These are phyloP conservation scores for Lucifuga dentata DNA, from an alignment of 2,113 vertebrate species.

Conservation along the genomic window DNA sequence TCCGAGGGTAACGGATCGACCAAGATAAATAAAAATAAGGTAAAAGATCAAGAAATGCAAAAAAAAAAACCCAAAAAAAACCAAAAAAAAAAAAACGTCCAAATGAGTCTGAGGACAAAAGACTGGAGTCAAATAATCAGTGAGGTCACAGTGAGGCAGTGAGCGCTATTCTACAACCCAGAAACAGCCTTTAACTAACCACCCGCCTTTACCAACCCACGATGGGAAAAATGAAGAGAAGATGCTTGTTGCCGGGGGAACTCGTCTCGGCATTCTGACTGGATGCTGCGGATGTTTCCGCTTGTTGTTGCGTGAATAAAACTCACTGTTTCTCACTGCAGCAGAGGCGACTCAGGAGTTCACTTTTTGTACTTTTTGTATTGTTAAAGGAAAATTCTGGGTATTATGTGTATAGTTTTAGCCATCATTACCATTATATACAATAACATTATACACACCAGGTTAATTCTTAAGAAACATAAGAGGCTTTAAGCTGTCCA, in stretches of 20 bases:
- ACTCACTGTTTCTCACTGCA: constrained; percentile 75
- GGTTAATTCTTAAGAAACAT: constrained; percentile 46
- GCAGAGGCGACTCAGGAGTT: constrained; percentile 75
- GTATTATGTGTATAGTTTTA: constrained; percentile 31
- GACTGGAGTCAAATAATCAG: constrained; percentile 63
- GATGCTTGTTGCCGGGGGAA: constrained; percentile 34
- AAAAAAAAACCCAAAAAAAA: constrained; percentile 40
- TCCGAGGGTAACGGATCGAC: constrained; percentile 62
- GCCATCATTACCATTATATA: constrained; percentile 24
- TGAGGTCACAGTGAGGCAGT: constrained; percentile 82
- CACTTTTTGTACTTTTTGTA: constrained; percentile 74
- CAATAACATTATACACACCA: constrained; percentile 46
- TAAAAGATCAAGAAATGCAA: constrained; percentile 12
- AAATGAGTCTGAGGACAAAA: constrained; percentile 65
- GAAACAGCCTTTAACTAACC: constrained; percentile 41
- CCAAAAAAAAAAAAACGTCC: constrained; percentile 52
- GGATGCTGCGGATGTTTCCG: constrained; percentile 46
- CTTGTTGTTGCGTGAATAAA: constrained; percentile 66
- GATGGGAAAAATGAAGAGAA: constrained; percentile 22
- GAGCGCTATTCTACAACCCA: constrained; percentile 78
- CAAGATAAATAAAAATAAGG: constrained; percentile 14
- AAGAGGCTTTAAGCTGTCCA: constrained; percentile 23
- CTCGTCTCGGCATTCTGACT: constrained; percentile 29
- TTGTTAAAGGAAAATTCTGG: constrained; percentile 62
- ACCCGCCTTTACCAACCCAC: constrained; percentile 52